phyloP scores from a whole-genome alignment of 1,140 invertebrate species.

The Plectrocnemia conspersa region DNA sequence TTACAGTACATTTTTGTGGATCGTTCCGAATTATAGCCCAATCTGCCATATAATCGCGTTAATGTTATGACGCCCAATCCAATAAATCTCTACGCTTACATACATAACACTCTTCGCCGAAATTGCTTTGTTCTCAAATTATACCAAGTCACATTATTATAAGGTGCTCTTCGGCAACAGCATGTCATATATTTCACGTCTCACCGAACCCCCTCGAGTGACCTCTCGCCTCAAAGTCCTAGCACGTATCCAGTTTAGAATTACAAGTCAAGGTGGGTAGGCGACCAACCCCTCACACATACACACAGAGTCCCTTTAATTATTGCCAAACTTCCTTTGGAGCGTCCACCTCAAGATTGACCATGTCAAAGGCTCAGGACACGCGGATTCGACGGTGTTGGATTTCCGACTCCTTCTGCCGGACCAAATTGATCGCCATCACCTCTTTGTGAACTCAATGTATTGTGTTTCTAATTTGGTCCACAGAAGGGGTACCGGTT shows the following conservation, averaged over 20 bases:
- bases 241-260: constrained; percentile 15
- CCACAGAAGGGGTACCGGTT: constrained; percentile 14
- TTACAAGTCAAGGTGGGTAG: constrained; percentile 11
- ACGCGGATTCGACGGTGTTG: constrained; percentile 24
- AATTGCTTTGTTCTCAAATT: too few relatives aligned
- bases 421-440: constrained; percentile 31
- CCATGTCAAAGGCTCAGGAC: constrained; percentile 33
- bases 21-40: too few relatives aligned
- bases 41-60: too few relatives aligned
- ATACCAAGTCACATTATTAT: too few relatives aligned
- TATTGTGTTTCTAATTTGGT: constrained; percentile 36
- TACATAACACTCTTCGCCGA: too few relatives aligned
- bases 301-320: constrained; percentile 29
- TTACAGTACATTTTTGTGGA: too few relatives aligned
- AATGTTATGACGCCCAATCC: too few relatives aligned
- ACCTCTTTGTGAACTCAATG: constrained; percentile 35
- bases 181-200: constrained; percentile 16
- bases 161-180: too few relatives aligned
- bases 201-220: constrained; percentile 8
- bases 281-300: neutral
- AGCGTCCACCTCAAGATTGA: constrained; percentile 30
- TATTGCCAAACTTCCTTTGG: constrained; percentile 29
- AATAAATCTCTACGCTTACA: too few relatives aligned
- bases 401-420: constrained; percentile 24
- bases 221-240: constrained; percentile 16